Evolutionary conservation across 2,888 invertebrate genomes (phyloP).

Genomic region (Plebejus anna): DNA sequence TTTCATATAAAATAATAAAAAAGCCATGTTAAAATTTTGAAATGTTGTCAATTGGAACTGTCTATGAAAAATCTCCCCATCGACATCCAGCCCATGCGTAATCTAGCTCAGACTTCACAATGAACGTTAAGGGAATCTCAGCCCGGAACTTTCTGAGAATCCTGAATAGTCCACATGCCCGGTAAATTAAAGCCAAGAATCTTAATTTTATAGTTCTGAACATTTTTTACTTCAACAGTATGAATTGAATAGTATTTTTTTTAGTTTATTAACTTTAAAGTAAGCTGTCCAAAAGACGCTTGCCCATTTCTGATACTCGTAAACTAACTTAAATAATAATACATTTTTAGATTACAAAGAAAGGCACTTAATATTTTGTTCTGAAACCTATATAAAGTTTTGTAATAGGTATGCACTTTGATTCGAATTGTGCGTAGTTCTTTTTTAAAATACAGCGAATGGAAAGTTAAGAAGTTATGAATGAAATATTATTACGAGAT

Average conservation of each 20-base stretch:
- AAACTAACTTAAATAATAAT: too few relatives aligned
- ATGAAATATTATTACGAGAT: slow-evolving; percentile 24
- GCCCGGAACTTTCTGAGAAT: background rate
- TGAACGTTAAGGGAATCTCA: slow-evolving; percentile 4
- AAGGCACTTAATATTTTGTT: too few relatives aligned
- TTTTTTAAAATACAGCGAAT: background rate
- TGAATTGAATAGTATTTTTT: background rate
- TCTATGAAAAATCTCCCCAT: background rate
- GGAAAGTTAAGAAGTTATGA: slow-evolving; percentile 8
- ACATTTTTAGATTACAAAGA: too few relatives aligned
- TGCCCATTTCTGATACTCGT: too few relatives aligned
- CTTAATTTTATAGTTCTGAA: background rate
- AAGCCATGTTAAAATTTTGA: too few relatives aligned
- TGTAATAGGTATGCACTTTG: background rate
- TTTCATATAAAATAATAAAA: too few relatives aligned
- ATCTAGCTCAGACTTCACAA: slow-evolving; percentile 15
- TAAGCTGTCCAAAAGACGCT: too few relatives aligned
- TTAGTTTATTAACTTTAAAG: too few relatives aligned
- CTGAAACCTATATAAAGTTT: too few relatives aligned
- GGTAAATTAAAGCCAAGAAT: slow-evolving; percentile 4
- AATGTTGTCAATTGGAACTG: background rate
- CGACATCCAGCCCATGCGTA: slow-evolving; percentile 7
- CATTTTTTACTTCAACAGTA: background rate
- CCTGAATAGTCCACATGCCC: slow-evolving; percentile 7
- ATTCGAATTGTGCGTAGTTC: background rate